phyloP scores from a whole-genome alignment of 2,113 vertebrate genomes.

The Thymallus thymallus region DNA sequence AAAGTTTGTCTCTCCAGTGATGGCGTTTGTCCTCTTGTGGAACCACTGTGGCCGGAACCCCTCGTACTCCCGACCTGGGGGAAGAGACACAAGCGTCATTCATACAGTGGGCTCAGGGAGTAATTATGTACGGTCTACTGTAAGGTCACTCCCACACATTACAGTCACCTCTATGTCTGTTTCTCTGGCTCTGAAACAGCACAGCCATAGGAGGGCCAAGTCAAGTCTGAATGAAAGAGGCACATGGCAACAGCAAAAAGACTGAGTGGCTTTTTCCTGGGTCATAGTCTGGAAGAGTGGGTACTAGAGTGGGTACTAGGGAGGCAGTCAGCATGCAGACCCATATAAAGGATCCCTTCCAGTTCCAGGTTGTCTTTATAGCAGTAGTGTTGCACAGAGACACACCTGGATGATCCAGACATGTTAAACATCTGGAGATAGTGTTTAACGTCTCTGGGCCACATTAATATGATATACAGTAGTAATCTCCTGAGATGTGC shows the following conservation, averaged over 20 bases:
- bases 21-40: conserved; percentile 82
- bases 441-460: too few species aligned
- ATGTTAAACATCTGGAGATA: too few species aligned
- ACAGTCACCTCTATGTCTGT: background rate
- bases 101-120: background rate
- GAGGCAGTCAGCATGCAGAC: conserved; percentile 57
- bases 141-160: conserved; percentile 1
- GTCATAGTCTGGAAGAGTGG: conserved; percentile 40
- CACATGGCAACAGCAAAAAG: conserved; percentile 54
- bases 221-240: conserved; percentile 48
- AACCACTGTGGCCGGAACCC: conserved; percentile 90
- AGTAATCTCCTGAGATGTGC: too few species aligned
- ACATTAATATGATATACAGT: too few species aligned
- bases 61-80: conserved; percentile 84
- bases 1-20: conserved; percentile 86
- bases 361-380: too few species aligned
- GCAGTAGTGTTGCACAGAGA: background rate
- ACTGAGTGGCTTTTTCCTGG: conserved; percentile 19
- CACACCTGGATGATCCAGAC: background rate
- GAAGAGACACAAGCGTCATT: conserved; percentile 4
- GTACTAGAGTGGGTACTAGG: conserved; percentile 51
- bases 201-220: conserved; percentile 15
- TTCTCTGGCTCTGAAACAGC: conserved; percentile 1
- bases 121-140: background rate
- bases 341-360: conserved; percentile 23